Base-by-base conservation (phyloP, 2,797 vertebrate genomes). In the Pseudopleuronectes americanus region DNA sequence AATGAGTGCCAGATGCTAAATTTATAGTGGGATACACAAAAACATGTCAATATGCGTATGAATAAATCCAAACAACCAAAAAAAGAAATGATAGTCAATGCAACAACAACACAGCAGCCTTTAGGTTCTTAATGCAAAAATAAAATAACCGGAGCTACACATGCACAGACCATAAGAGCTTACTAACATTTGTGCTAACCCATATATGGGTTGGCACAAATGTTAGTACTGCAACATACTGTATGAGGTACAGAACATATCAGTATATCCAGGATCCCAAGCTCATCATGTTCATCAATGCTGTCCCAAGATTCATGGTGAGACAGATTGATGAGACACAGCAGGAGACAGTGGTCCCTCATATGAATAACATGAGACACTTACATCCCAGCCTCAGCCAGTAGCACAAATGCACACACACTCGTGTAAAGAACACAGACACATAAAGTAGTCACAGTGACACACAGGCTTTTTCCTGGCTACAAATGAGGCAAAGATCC, bases 1-100 rank as follows among this genome's bases (percentile, higher is more conserved):
- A 55, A 71, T 55, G 52, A 66, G 19, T 41, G 52, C 31, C 56
- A 58, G 61, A 64, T 77, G 45, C 57, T 77, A n/a, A 16, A 53
- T 58, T 68, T 69, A 55, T 65, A 26, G 31, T 36, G 49, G 14
- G 6, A 49, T 28, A 26, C n/a, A 68, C 26, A 7, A 65, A 78
- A 58, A 61, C 4, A 48, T 45, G 8, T 33, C 8, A 38, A 47
- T 48, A 4, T 3, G 13, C 6, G 2, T 45, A n/a, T 55, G 12
- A 21, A 52, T 53, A 8, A 13, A 56, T 28, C 6, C 22, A 53
- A 33, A 73, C 62, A 51, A 43, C 13, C 49, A 41, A 41, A 41
- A 41, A 14, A 45, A 16, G 3, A 45, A 45, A 36, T 0, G 3
- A 36, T 36, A 9, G 33, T 38, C 10, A 10, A 38, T 2, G 3